Evolutionary conservation across 2,888 invertebrate species (phyloP).

Genomic region (Nomada fucata): DNA sequence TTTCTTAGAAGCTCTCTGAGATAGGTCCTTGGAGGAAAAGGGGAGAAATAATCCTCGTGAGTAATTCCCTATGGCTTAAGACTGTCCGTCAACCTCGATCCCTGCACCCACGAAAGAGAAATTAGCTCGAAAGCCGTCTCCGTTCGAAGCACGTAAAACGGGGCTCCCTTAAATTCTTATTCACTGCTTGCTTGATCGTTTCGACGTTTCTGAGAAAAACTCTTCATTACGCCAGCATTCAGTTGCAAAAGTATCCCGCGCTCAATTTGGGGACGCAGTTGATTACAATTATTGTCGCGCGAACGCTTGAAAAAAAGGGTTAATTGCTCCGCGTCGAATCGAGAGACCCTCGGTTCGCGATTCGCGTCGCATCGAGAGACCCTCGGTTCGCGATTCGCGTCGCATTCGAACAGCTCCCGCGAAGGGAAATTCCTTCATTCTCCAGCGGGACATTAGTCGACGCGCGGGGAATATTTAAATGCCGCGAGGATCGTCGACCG

Average conservation of each 20-base stretch:
- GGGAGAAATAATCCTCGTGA: constrained; percentile 35
- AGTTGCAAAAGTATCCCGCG: too few relatives aligned
- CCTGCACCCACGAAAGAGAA: neutral
- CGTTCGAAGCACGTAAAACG: neutral
- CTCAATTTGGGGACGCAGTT: too few relatives aligned
- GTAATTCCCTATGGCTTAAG: constrained; percentile 41
- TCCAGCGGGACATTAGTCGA: constrained; percentile 37
- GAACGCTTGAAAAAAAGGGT: too few relatives aligned
- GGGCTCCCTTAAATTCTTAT: constrained; percentile 28
- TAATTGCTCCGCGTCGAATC: neutral
- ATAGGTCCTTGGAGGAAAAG: neutral
- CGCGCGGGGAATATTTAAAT: constrained; percentile 43
- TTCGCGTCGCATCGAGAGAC: neutral
- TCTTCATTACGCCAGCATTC: too few relatives aligned
- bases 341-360: neutral
- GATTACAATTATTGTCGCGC: too few relatives aligned
- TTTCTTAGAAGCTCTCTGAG: constrained; percentile 39
- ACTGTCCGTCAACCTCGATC: neutral
- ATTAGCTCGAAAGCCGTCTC: constrained; percentile 8
- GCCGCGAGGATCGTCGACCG: constrained; percentile 14
- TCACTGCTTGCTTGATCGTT: neutral
- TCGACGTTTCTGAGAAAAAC: too few relatives aligned
- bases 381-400: neutral
- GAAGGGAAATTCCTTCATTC: constrained; percentile 39
- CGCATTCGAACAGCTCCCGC: neutral